Conservation (phyloP, 2,113 vertebrate genomes). For the Leucopsar rothschildi region DNA sequence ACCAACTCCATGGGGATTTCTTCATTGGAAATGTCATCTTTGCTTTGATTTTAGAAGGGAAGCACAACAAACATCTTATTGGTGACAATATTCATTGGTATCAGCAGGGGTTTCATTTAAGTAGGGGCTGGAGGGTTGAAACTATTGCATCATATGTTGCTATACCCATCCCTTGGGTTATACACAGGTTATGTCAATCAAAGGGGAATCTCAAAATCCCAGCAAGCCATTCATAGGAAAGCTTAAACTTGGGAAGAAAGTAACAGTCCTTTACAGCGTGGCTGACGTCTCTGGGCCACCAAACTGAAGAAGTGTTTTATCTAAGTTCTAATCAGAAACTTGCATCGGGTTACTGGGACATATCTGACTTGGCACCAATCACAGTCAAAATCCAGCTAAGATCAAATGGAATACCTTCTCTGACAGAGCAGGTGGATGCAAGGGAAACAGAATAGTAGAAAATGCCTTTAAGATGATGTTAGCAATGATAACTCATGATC, state of each 20-base stretch:
- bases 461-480: not conserved
- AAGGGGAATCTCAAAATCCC: not conserved
- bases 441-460: not conserved
- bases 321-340: not conserved
- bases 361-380: not conserved
- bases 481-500: not conserved
- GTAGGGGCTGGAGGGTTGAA: not conserved
- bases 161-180: not conserved
- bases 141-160: not conserved
- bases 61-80: not conserved
- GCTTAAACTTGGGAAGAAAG: not conserved
- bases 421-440: not conserved
- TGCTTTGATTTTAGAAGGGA: conserved; percentile 3
- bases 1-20: not conserved
- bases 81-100: not conserved
- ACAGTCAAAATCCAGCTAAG: not conserved
- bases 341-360: not conserved
- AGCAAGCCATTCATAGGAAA: not conserved
- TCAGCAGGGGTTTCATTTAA: not conserved
- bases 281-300: not conserved
- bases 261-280: not conserved
- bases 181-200: not conserved
- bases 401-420: not conserved
- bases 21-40: conserved; percentile 17
- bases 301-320: not conserved